Percentiles rank a stretch among this genome's conserved stretches.
Conservation (phyloP, 2,888 invertebrate species). For the Theodoxus fluviatilis region DNA sequence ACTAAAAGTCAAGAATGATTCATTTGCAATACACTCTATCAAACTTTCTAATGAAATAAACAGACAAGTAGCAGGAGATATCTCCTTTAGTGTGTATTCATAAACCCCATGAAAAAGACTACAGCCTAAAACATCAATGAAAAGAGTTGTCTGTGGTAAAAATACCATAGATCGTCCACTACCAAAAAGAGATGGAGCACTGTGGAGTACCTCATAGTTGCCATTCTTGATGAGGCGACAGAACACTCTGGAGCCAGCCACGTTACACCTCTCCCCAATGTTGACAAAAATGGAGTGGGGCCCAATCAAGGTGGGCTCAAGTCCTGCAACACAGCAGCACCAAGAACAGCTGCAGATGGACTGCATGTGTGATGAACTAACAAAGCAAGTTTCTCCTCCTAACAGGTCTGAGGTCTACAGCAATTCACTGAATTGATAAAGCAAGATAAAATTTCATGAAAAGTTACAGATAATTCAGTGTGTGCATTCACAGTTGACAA, state of each 20-base stretch:
- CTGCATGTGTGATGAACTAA: background rate
- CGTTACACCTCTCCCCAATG: slow-evolving; percentile 72
- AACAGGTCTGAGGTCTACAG: background rate
- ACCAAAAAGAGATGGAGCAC: too few species aligned
- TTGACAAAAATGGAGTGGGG: slow-evolving; percentile 70
- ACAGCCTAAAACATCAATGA: too few species aligned
- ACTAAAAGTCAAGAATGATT: too few species aligned
- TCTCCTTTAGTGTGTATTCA: too few species aligned
- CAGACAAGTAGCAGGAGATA: too few species aligned
- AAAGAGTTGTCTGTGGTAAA: too few species aligned
- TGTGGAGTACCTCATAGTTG: slow-evolving; percentile 68
- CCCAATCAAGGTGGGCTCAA: slow-evolving; percentile 69
- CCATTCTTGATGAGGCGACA: slow-evolving; percentile 68
- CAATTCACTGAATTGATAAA: background rate
- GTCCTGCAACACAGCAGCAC: slow-evolving; percentile 52
- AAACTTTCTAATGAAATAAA: too few species aligned
- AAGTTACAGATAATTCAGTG: background rate
- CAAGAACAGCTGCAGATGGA: background rate
- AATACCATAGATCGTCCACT: too few species aligned
- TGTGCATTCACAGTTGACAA: background rate
- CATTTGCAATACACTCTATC: too few species aligned
- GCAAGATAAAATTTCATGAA: background rate
- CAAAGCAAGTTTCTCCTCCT: too few species aligned
- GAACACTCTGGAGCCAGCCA: slow-evolving; percentile 70
- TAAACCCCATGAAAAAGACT: too few species aligned